phyloP scores from a whole-genome alignment of 2,888 invertebrate species.

The Allygus modestus region DNA sequence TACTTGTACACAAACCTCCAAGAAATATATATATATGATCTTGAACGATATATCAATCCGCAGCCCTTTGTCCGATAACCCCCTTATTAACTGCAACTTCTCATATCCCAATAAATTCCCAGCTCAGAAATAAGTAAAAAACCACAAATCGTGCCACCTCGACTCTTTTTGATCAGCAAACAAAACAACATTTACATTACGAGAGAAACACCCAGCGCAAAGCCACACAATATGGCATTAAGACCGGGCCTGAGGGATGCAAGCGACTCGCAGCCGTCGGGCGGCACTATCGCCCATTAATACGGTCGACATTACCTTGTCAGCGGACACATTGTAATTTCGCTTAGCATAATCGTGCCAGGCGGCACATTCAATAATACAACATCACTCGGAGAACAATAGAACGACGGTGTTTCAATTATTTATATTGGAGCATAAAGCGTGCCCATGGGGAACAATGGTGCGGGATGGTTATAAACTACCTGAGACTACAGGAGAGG shows the following conservation, averaged over 20 bases:
- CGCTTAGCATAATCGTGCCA: conserved; percentile 58
- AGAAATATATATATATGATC: no score
- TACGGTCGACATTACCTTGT: conserved; percentile 58
- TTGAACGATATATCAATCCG: no score
- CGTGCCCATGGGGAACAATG: conserved; percentile 38
- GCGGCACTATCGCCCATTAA: conserved; percentile 39
- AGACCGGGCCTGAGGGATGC: conserved; percentile 12
- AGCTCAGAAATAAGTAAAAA: not conserved
- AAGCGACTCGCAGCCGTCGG: conserved; percentile 46
- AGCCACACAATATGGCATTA: conserved; percentile 44
- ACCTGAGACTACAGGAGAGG: not conserved
- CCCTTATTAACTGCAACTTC: no score
- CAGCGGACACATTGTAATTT: conserved; percentile 52
- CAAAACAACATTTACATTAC: conserved; percentile 54
- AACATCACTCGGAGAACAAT: conserved; percentile 54
- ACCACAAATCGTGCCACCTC: conserved; percentile 33
- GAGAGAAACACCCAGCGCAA: conserved; percentile 27
- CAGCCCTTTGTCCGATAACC: no score
- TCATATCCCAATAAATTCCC: no score
- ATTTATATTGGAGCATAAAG: conserved; percentile 60
- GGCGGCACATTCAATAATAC: conserved; percentile 60
- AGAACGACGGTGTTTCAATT: conserved; percentile 51
- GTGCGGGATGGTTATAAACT: conserved; percentile 27
- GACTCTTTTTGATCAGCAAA: conserved; percentile 21
- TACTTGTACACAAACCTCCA: no score